Conservation (phyloP, 2,113 vertebrate genomes). For the Sinosuthora webbiana region DNA sequence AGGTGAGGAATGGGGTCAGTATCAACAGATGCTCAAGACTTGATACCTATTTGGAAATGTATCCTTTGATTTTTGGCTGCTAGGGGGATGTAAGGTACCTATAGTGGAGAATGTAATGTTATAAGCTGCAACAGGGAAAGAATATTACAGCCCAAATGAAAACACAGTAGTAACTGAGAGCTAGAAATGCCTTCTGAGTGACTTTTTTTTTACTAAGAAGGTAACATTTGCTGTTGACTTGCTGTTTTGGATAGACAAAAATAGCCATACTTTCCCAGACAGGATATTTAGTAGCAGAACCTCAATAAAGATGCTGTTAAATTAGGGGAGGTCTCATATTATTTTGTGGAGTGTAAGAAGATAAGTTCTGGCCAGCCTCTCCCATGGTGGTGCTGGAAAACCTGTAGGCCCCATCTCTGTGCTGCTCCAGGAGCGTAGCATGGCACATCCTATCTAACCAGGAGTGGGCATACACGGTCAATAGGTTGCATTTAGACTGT, state of each 20-base stretch:
- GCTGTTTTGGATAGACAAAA: neutral
- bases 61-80: neutral
- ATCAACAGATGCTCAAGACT: neutral
- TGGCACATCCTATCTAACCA: neutral
- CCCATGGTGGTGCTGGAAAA: fast-evolving
- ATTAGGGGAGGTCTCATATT: neutral
- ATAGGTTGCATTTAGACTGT: neutral
- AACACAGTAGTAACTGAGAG: neutral
- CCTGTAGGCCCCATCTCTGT: neutral
- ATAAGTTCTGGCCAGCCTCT: neutral
- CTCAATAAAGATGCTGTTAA: neutral
- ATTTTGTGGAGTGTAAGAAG: neutral
- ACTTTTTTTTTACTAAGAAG: neutral
- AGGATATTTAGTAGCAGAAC: neutral
- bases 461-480: fast-evolving
- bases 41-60: neutral
- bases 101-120: neutral
- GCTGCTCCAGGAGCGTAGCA: fast-evolving
- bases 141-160: neutral
- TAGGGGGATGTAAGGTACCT: neutral
- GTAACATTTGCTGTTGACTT: neutral
- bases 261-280: neutral
- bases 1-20: neutral
- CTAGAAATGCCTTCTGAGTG: neutral
- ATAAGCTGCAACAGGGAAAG: neutral